A percentile compares a stretch with the other conserved stretches of the same genome.
Evolutionary conservation across 35 echinoderm and acorn worm genomes (phyloP).

Genomic region (Holothuria glaberrima): DNA sequence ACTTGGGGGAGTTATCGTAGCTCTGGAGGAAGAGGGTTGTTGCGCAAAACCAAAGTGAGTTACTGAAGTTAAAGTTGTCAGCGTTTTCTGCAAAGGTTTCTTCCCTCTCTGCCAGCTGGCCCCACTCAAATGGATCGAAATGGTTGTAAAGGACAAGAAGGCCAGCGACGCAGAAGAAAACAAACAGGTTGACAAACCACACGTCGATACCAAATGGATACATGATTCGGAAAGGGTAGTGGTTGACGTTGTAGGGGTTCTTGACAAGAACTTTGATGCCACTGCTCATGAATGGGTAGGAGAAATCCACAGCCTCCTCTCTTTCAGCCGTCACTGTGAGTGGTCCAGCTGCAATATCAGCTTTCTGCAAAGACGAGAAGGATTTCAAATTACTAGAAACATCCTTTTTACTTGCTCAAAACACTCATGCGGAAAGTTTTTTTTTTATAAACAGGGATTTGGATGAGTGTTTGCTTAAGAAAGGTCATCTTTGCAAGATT

Average conservation of each 20-base stretch:
- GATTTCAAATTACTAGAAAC: not conserved
- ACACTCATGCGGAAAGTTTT: too few species aligned
- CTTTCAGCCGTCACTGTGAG: constrained; percentile 86
- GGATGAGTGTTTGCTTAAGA: too few species aligned
- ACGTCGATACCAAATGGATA: constrained; percentile 91
- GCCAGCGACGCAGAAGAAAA: constrained; percentile 75
- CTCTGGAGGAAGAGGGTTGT: constrained; percentile 92
- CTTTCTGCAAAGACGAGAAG: constrained; percentile 73
- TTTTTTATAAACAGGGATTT: too few species aligned
- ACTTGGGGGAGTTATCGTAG: constrained; percentile 84
- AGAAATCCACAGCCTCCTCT: constrained; percentile 84
- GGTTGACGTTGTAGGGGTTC: constrained; percentile 74
- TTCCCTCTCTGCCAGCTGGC: constrained; percentile 71
- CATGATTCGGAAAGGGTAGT: constrained; percentile 90
- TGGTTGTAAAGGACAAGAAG: constrained; percentile 83
- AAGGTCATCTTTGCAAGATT: too few species aligned
- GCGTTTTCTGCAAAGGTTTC: constrained; percentile 88
- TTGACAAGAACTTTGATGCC: constrained; percentile 90
- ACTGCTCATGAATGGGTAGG: constrained; percentile 91
- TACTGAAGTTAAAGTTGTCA: constrained; percentile 89
- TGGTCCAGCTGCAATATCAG: constrained; percentile 93
- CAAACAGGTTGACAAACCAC: constrained; percentile 89
- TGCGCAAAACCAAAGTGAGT: constrained; percentile 91
- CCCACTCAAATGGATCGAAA: constrained; percentile 95
- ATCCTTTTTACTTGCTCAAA: too few species aligned